Evolutionary conservation across 2,888 invertebrate genomes (phyloP).

Genomic region (Polyommatus icarus): DNA sequence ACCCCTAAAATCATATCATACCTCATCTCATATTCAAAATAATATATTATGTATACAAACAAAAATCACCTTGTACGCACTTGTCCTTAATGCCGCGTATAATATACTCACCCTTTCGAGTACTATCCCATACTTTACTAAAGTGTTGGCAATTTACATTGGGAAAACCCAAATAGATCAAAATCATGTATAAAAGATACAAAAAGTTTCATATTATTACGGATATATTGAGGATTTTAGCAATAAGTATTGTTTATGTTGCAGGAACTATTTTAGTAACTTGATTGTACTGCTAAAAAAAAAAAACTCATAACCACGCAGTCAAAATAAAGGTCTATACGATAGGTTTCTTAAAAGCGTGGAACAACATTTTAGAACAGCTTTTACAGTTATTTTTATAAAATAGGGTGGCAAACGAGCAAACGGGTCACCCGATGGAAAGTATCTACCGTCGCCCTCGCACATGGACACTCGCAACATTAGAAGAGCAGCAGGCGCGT

Average conservation of each 20-base stretch:
- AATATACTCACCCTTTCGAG: conserved; percentile 24
- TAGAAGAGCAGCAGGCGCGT: no score
- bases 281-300: background rate
- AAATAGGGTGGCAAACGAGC: no score
- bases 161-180: conserved; percentile 9
- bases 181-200: background rate
- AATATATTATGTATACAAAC: background rate
- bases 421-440: no score
- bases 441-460: no score
- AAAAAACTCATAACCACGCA: no score
- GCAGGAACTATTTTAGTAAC: background rate
- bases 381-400: no score
- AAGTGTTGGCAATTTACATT: conserved; percentile 29
- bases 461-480: no score
- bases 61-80: conserved; percentile 18
- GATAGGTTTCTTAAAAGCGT: no score
- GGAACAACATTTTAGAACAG: no score
- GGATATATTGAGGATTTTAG: background rate
- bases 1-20: background rate
- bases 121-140: conserved; percentile 14
- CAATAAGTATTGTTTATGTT: background rate
- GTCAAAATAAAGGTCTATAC: no score
- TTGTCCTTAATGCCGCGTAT: conserved; percentile 13
- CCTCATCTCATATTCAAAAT: background rate
- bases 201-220: background rate